Base-by-base conservation (phyloP, 2,797 vertebrate genomes). In the Nothura maculosa region DNA sequence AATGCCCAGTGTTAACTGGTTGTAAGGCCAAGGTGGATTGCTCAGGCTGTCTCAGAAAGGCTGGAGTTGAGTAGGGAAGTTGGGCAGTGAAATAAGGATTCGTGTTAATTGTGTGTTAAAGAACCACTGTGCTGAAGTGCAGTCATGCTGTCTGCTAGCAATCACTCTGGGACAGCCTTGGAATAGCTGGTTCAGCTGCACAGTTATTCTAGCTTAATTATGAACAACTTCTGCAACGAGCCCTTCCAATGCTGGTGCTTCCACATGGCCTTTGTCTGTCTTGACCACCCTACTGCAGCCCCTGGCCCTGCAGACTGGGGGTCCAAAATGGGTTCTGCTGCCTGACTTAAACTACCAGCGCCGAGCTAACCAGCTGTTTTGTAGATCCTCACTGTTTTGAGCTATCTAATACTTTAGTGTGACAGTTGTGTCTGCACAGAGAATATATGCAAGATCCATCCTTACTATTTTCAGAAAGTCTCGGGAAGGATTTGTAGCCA, bases 211-310 rank as follows among this genome's bases (percentile, higher is more conserved):
- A 32, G 43, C 25, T 30, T 1, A 1, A 1, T 24, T 54, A 38
- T 48, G 30, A 45, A n/a, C n/a, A 0, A 1, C 4, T 32, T 15
- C 11, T 18, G 30, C 47, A 55, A 18, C 1, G 3, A 61, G 45
- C n/a, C 9, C 20, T 78, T 25, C 24, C 14, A 38, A 12, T 10
- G 42, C 3, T 55, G 9, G 13, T 38, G 34, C 36, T 38, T 28
- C 34, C 54, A 27, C 34, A 2, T 7, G 28, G 34, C 14, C 67
- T 30, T 52, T 36, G 15, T 22, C 9, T 15, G 10, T 38, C 24
- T 38, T 25, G 38, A 38, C 27, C 34, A 61, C 14, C 25, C 52
- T 69, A 48, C 34, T 27, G 24, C 45, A 27, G 10, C 64, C 45
- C 17, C 22, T 45, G 12, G 45, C 64, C n/a, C n/a, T 27, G 64